Base-by-base conservation (phyloP, 2,888 invertebrate species). In the Idaea straminata region DNA sequence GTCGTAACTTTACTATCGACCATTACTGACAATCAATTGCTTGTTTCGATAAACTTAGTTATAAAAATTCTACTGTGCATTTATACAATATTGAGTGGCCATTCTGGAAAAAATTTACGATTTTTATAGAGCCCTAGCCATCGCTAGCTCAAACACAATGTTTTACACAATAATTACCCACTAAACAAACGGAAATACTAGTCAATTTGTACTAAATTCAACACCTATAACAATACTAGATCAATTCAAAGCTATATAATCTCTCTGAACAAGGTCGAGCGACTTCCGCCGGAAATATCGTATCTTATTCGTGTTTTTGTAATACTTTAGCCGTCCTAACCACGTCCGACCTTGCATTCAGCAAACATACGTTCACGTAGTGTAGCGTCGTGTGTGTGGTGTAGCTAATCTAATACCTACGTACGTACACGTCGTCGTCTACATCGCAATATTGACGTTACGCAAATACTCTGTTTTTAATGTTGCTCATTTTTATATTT, bases 231-330 rank as follows among this genome's bases (percentile, higher is more conserved):
- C 10, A 13, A 25, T 25, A 25, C 25, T 25, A 47, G 6, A 47
- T 47, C 47, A 47, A 47, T 47, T 36, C 36, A 10, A 36, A 36
- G 6, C 10, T 36, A 36, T 36, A 13, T 36, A 13, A 7, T 47
- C 10, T 47, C 47, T 47, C 7, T 34, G 13, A 59, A 59, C 25
- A 59, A 59, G 59, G 59, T 59, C 59, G 59, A 13, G 34, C 34
- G 16, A 25, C 34, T 59, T 59, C 59, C 59, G 59, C 7, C 59
- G 59, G 59, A 59, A 59, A 59, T 59, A 59, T 7, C 58, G 47
- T 47, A 47, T 6, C 47, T 47, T 3, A 36, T 36, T 47, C 47
- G 47, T 47, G 47, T 47, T 47, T 47, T 47, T 25, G 59, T 34
- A 25, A 59, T 34, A 59, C 2, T 59, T 59, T 34, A 10, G 59